Base-by-base conservation (phyloP, 2,888 invertebrate species). In the Epirrhoe alternata region DNA sequence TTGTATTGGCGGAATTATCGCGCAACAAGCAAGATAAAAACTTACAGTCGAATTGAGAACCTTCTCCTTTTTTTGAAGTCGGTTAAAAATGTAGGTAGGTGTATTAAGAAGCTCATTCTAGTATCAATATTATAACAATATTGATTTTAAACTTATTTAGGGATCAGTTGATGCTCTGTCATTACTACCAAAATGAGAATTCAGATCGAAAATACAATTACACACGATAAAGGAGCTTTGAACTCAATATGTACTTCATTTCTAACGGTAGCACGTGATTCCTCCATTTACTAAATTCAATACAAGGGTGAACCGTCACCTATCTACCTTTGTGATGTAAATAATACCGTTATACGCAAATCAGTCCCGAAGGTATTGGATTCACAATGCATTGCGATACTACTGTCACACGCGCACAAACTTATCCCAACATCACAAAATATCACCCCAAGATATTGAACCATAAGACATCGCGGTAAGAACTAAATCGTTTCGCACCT, bases 321-420 rank as follows among this genome's bases (percentile, higher is more conserved):
- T 57, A 62, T 55, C 51, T 51, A 62, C 51, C 61, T 66, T 79
- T 79, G 72, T 79, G 69, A 77, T 77, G 79, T 72, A 79, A 78
- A 80, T 74, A 14, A 68, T 72, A 74, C 81, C 79, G 82, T 83
- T 79, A 77, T 74, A 77, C 74, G 78, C 76, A 79, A 83, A 82
- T 82, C 76, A 74, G 67, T 74, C 73, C 80, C 73, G 74, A 68
- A 77, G 75, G 75, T 68, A 66, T 66, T 67, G 66, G 61, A 71
- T 64, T 68, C 70, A 72, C 72, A 72, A 72, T 70, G 54, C 59
- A 64, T 42, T 59, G 56, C 51, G 59, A 61, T 64, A 66, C 66
- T 60, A 68, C 68, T 68, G 66, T 68, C 66, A 68, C 64, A 53
- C 64, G 60, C 51, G 52, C 31, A 60, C 68, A 59, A 77, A 74